Evolutionary conservation across 2,888 invertebrate genomes (phyloP).

Genomic region (Allacma fusca): DNA sequence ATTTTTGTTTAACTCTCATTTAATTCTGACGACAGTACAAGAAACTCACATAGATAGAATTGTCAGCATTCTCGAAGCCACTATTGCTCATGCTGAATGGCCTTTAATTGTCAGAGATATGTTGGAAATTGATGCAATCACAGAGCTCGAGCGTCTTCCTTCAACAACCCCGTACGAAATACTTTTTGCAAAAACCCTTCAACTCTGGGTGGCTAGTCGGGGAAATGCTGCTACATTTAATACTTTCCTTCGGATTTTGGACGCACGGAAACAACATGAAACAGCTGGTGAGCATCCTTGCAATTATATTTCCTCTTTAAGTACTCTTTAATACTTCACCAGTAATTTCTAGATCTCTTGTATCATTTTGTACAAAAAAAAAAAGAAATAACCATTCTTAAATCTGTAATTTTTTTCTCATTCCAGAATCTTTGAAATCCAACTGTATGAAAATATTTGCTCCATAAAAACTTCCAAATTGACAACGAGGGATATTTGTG

Average conservation of each 20-base stretch:
- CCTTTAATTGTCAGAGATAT: constrained; percentile 26
- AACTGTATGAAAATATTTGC: background rate
- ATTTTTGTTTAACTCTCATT: no score
- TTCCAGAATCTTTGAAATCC: background rate
- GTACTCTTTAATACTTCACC: background rate
- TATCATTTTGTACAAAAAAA: no score
- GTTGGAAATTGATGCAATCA: background rate
- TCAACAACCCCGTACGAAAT: constrained; percentile 19
- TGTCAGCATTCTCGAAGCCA: constrained; percentile 11
- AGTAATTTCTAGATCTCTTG: background rate
- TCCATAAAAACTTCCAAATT: background rate
- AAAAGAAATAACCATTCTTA: background rate
- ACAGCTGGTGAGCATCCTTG: constrained; percentile 39
- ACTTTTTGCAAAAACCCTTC: constrained; percentile 33
- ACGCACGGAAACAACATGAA: constrained; percentile 24
- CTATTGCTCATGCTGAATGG: constrained; percentile 24
- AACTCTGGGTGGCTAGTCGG: constrained; percentile 28
- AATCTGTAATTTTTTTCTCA: background rate
- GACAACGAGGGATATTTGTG: no score
- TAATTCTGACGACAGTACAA: no score
- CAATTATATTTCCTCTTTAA: no score
- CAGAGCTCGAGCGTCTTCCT: constrained; percentile 25
- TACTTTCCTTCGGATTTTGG: constrained; percentile 24
- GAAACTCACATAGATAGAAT: constrained; percentile 1
- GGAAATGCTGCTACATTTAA: constrained; percentile 30